Percentiles rank a stretch among this genome's conserved stretches.
Conservation (phyloP, 2,888 invertebrate genomes). For the Habroteleia sp. region DNA sequence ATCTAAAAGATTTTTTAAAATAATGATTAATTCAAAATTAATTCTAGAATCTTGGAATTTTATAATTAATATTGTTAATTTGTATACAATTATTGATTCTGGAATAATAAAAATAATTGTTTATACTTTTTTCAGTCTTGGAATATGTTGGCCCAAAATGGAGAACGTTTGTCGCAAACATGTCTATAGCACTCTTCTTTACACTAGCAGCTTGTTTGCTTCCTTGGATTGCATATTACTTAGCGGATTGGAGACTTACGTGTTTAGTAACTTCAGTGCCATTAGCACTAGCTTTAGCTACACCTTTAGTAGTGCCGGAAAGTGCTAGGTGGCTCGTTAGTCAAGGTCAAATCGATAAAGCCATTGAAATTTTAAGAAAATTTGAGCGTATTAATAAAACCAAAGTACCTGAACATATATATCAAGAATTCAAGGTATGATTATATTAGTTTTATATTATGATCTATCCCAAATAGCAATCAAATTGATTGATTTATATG, state of each 20-base stretch:
- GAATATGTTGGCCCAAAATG: slow-evolving; percentile 95
- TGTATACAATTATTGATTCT: too few species aligned
- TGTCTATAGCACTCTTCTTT: slow-evolving; percentile 94
- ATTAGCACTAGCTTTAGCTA: slow-evolving; percentile 86
- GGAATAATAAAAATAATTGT: too few species aligned
- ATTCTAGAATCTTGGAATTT: too few species aligned
- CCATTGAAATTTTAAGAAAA: slow-evolving; percentile 88
- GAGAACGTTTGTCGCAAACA: slow-evolving; percentile 94
- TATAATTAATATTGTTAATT: too few species aligned
- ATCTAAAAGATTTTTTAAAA: too few species aligned
- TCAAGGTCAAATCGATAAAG: slow-evolving; percentile 91
- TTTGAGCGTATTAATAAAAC: slow-evolving; percentile 91
- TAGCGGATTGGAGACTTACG: slow-evolving; percentile 90
- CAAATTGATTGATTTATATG: too few species aligned
- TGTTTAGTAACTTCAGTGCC: slow-evolving; percentile 91
- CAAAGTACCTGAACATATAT: slow-evolving; percentile 87
- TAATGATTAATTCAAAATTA: too few species aligned
- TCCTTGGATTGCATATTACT: slow-evolving; percentile 92
- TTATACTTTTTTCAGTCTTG: slow-evolving; percentile 83
- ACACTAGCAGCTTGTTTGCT: slow-evolving; percentile 89
- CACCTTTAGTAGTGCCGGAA: slow-evolving; percentile 91
- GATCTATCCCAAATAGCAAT: too few species aligned
- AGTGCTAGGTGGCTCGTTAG: slow-evolving; percentile 94
- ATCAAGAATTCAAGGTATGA: slow-evolving; percentile 87
- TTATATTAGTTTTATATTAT: too few species aligned